Evolutionary conservation across 2,888 invertebrate genomes (phyloP).

Genomic region (Bembecia ichneumoniformis): DNA sequence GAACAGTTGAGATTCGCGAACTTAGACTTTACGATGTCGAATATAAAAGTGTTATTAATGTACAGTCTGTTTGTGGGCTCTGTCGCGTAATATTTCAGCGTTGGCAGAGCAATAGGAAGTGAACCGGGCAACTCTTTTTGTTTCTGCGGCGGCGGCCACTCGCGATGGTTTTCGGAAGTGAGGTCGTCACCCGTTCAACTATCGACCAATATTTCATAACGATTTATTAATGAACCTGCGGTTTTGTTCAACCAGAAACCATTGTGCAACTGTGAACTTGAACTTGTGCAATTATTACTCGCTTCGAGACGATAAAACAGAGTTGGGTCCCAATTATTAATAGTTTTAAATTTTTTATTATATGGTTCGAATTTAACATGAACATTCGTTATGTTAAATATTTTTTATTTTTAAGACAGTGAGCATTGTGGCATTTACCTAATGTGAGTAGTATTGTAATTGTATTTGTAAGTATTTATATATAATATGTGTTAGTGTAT

Average conservation of each 20-base stretch:
- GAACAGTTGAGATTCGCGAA: neutral
- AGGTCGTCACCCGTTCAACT: slow-evolving; percentile 52
- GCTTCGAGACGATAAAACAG: too few relatives aligned
- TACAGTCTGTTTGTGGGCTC: slow-evolving; percentile 38
- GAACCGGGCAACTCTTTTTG: slow-evolving; percentile 57
- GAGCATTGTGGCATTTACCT: too few relatives aligned
- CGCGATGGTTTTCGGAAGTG: slow-evolving; percentile 65
- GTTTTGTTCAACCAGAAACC: neutral
- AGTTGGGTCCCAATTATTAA: too few relatives aligned
- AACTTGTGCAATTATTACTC: neutral
- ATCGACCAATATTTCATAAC: slow-evolving; percentile 54
- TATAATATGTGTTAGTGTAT: too few relatives aligned
- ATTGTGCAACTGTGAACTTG: neutral
- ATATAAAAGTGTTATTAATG: slow-evolving; percentile 24
- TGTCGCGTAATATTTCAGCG: slow-evolving; percentile 64
- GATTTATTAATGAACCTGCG: slow-evolving; percentile 41
- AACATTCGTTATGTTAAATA: too few relatives aligned
- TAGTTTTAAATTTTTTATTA: too few relatives aligned
- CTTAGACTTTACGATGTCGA: neutral
- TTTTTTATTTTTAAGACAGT: too few relatives aligned
- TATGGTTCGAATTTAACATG: too few relatives aligned
- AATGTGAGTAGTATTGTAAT: too few relatives aligned
- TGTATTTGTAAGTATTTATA: too few relatives aligned
- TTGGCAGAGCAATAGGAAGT: slow-evolving; percentile 66
- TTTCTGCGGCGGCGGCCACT: slow-evolving; percentile 39